Evolutionary conservation across 2,797 vertebrate species (phyloP), one percentile per base, ranked within the genome.

Genomic region (Menidia menidia): DNA sequence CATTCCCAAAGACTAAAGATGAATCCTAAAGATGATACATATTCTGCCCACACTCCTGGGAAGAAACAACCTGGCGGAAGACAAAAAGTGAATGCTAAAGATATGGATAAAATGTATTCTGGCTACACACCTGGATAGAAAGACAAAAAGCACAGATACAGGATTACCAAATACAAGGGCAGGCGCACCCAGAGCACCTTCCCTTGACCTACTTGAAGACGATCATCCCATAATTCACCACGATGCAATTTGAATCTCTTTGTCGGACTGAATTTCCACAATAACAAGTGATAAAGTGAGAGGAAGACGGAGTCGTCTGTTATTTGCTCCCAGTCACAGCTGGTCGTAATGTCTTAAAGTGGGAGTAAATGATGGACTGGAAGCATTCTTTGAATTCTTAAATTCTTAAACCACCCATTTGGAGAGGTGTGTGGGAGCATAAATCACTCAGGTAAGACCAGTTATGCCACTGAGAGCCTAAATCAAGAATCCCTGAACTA

Each of bases 311-410:
- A 56, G 43, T 18, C 18, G 47, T 48, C 15, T 48, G 7, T 4
- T n/a, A 15, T 56, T 65, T 5, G 52, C 18, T 56, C 63, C 63
- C 53, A 56, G 52, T 25, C 53, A 47, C 42, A 56, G 43, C 63
- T 56, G 53, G 56, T 32, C 53, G n/a, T 65, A n/a, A 35, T 12
- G 52, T 13, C 51, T 47, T 35, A 5, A 35, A 54, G 63, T 56
- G 63, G 43, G 43, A 35, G 42, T 43, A 4, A 65, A 18, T 30
- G 41, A 54, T 7, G 14, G 55, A 48, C 63, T 39, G 53, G 31
- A 39, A 56, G 32, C 10, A 16, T 65, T 25, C 63, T 56, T 43
- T 25, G 18, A 13, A 31, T 64, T 39, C 25, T 64, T 32, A 33
- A 33, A 64, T 32, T n/a, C n/a, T 25, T 25, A 25, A 25, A 25